Evolutionary conservation across 2,797 vertebrate genomes (phyloP).

Genomic region (Sylvilagus floridanus): DNA sequence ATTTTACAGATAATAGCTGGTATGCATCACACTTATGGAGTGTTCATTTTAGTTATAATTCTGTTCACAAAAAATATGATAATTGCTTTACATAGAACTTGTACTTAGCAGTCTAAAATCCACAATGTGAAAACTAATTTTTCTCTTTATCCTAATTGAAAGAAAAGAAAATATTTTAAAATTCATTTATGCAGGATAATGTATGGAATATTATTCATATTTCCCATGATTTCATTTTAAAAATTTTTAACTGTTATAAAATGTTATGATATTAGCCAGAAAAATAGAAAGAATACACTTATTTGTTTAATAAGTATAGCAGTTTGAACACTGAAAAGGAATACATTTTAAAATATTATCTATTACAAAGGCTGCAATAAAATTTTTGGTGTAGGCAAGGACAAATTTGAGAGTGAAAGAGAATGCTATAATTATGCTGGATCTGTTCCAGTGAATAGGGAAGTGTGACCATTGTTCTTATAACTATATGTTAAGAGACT

Average conservation of each 20-base stretch:
- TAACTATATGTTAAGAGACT: background rate
- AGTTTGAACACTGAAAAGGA: background rate
- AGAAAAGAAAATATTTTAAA: conserved; percentile 54
- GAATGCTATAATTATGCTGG: background rate
- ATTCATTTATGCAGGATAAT: conserved; percentile 46
- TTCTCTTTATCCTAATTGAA: conserved; percentile 63
- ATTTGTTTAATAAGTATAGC: background rate
- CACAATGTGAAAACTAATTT: conserved; percentile 52
- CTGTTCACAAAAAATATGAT: conserved; percentile 55
- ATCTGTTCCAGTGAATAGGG: background rate
- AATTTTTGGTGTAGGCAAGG: background rate
- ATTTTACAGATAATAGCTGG: conserved; percentile 44
- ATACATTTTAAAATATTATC: background rate
- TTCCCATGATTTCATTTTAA: conserved; percentile 44
- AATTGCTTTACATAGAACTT: background rate
- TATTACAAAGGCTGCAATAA: background rate
- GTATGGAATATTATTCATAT: conserved; percentile 23
- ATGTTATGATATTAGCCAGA: background rate
- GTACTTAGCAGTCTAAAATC: conserved; percentile 61
- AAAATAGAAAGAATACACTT: background rate
- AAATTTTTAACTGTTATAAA: conserved; percentile 27
- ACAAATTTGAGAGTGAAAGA: background rate
- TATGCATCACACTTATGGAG: conserved; percentile 50
- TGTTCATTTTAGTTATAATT: conserved; percentile 47
- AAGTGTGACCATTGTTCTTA: background rate